Percentiles rank a stretch among this genome's conserved stretches.
These are phyloP conservation scores for Tuta absoluta DNA, from an alignment of 2,888 invertebrate species.

Conservation along the genomic window DNA sequence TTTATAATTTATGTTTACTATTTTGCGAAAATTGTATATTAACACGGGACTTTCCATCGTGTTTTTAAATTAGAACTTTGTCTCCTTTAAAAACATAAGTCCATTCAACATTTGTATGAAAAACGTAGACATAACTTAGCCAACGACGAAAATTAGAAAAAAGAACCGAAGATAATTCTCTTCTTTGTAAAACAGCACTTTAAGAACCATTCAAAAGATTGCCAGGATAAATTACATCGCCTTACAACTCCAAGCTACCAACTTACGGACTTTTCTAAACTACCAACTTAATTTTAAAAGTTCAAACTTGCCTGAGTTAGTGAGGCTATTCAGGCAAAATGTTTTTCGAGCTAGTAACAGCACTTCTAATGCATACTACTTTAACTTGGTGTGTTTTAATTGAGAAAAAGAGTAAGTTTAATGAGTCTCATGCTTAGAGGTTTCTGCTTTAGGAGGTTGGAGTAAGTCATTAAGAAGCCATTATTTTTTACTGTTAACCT, in stretches of 20 bases:
- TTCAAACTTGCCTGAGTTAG: conserved; percentile 4
- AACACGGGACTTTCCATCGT: too few species aligned
- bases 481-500: too few species aligned
- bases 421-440: neutral
- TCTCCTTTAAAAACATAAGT: too few species aligned
- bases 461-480: too few species aligned
- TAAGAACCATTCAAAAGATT: neutral
- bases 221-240: conserved; percentile 5
- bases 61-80: too few species aligned
- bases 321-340: neutral
- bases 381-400: neutral
- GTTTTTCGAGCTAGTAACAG: conserved; percentile 3
- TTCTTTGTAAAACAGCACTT: neutral
- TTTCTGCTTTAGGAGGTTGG: too few species aligned
- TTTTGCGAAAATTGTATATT: too few species aligned
- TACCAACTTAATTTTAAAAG: conserved; percentile 12
- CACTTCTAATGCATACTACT: conserved; percentile 7
- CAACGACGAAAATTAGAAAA: too few species aligned
- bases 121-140: too few species aligned
- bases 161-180: neutral
- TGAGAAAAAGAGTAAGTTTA: neutral
- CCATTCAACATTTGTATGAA: too few species aligned
- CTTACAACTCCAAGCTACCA: neutral
- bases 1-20: too few species aligned
- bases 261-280: neutral